Evolutionary conservation across 2,113 vertebrate genomes (phyloP).

Genomic region (Tragelaphus strepsiceros): DNA sequence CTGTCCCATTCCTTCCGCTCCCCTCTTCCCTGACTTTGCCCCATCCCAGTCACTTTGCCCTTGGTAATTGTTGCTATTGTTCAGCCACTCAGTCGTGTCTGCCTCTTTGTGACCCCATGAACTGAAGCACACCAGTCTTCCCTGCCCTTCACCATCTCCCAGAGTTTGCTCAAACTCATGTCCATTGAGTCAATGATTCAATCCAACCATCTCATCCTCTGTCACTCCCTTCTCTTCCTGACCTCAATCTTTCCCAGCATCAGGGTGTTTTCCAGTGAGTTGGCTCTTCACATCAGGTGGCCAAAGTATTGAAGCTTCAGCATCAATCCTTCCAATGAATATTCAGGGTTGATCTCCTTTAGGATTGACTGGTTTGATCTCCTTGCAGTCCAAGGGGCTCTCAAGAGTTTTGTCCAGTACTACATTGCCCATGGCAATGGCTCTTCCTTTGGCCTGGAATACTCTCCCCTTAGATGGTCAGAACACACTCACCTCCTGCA

Average conservation of each 20-base stretch:
- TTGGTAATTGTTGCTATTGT: neutral
- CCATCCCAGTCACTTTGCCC: too few species aligned
- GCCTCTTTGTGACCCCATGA: neutral
- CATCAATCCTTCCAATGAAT: neutral
- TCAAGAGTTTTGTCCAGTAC: neutral
- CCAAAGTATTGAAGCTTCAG: neutral
- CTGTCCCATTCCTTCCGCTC: neutral
- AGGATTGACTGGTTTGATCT: neutral
- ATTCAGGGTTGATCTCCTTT: neutral
- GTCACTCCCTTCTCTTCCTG: neutral
- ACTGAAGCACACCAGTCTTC: neutral
- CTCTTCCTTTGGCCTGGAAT: neutral
- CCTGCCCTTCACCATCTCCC: neutral
- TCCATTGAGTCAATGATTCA: neutral
- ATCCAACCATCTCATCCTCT: neutral
- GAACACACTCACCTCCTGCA: neutral
- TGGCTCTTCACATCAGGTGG: neutral
- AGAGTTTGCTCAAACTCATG: neutral
- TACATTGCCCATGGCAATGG: neutral
- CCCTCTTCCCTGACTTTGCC: neutral
- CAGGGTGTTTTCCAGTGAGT: neutral
- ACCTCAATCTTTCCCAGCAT: neutral
- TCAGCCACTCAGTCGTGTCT: fast-evolving
- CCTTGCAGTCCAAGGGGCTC: neutral
- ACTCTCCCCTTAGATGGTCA: fast-evolving